Base-by-base conservation (phyloP, 2,888 invertebrate species). In the Diogma glabrata region DNA sequence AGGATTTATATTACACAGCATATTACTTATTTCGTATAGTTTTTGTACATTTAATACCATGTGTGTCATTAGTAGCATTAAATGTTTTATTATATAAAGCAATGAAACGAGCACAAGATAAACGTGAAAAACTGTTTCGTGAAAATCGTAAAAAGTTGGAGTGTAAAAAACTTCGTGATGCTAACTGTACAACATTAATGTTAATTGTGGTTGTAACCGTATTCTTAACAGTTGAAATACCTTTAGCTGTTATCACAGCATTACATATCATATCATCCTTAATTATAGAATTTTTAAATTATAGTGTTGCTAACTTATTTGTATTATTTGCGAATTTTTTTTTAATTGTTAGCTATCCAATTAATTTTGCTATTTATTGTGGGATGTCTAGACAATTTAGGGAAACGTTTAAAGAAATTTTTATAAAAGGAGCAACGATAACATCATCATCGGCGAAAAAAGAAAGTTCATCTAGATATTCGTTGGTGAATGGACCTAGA, bases 331-430 rank as follows among this genome's bases (percentile, higher is more conserved):
- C 89, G 10, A 94, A 94, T 72, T 91, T 94, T 71, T 85, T 90
- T 66, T 87, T 95, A 54, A 84, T 92, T 53, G 78, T 91, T 33
- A 89, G 89, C 46, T 93, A 93, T 69, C 92, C 92, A 10, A 84
- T 93, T 52, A 93, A 94, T 67, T 94, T 95, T 63, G 93, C 91
- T 54, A 92, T 94, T 57, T 95, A 95, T 64, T 94, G 93, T 66
- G 92, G 92, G 19, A 96, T 95, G 95, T 91, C 90, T 26, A 75
- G 90, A 26, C 91, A 90, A 66, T 95, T 95, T 68, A 76, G 95
- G 49, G 91, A 93, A 66, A 94, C 94, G 0, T 95, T 95, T 67
- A 89, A 88, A 62, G 86, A 85, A 61, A 65, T 82, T 7, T 93
- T 94, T 63, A 78, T 87, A 40, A 68, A 79, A 45, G 49, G 30